Evolutionary conservation across 2,113 vertebrate species (phyloP), one percentile per base, ranked within the genome.

Genomic region (Crotalus horridus): DNA sequence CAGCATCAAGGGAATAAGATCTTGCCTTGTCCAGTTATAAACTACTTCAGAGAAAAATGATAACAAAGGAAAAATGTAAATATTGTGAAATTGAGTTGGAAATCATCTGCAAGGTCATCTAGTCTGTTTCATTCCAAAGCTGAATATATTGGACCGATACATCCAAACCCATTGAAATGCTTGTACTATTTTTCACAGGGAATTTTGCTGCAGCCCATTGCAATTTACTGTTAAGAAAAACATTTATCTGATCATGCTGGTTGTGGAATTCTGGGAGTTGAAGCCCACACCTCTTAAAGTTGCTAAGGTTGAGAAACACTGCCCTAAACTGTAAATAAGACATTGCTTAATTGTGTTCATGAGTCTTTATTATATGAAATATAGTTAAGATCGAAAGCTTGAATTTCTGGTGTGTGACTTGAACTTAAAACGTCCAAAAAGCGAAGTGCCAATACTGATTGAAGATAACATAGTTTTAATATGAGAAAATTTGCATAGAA

Each of bases 11-110:
- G 56, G 86, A 93, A 90, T 64, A 61, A 85, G 92, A 93, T 87
- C 89, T 93, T 93, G 92, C 92, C 89, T 93, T 93, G 92, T 93
- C 90, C 92, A 55, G 89, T 93, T 93, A 90, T 58, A 87, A 90
- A 93, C 89, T 87, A 90, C 48, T 93, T 93, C 61, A 59, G 74
- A 85, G 10, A 64, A 90, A 93, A 93, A 93, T 93, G 92, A 93
- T 69, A 93, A 93, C 92, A 93, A 93, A 56, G 56, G 17, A 64
- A 59, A 93, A 51, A 90, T 87, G 74, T 93, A 93, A 90, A 93
- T 93, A 90, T 93, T 64, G 61, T 81, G 46, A 64, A 64, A 54
- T n/a, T 43, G 48, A 90, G 89, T 69, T 90, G 81, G 89, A 59
- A 90, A 93, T 90, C 74, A 85, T 87, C 89, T 87, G 33, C 89